Base-by-base conservation (phyloP, 2,113 vertebrate species). In the Oryzias woworae region DNA sequence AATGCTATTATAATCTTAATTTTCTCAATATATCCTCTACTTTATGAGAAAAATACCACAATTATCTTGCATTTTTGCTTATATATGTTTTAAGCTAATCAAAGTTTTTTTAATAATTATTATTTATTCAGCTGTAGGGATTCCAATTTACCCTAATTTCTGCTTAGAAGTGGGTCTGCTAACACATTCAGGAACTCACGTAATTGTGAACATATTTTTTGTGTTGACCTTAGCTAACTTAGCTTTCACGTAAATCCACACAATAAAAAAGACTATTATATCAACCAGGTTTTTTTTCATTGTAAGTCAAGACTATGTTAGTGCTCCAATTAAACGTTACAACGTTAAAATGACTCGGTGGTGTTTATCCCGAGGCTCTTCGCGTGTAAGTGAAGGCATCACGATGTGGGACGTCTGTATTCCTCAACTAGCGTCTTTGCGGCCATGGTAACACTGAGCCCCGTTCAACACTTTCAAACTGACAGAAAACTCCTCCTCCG, bases 371-470 rank as follows among this genome's bases (percentile, higher is more conserved):
- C 13, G 5, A 4, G 78, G 18, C 5, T 26, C 54, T 5, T 7
- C 4, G 3, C 12, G 1, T 2, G 57, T 52, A 26, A 5, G 0
- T 78, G 75, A 87, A 86, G 0, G 78, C 74, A 83, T 12, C 86
- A 45, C 48, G 4, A 15, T 24, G 13, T 12, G 31, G 8, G 36
- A 36, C 2, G 44, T 64, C 59, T 66, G 78, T 66, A 80, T 85
- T 82, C 82, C 0, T 60, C 61, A 52, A 73, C 41, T 80, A 58
- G 90, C 89, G 90, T 92, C 85, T 81, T 22, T 90, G 92, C 91
- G 85, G 85, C 92, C 90, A 92, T 92, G 91, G 91, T 82, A 93
- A 93, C 92, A 87, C 58, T 53, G 43, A 23, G 26, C 49, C 23
- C 61, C 49, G 48, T 31, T 58, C 78, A 15, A 60, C 66, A 71